Base-by-base conservation (phyloP, 2,797 vertebrate genomes). In the Tragelaphus eurycerus region DNA sequence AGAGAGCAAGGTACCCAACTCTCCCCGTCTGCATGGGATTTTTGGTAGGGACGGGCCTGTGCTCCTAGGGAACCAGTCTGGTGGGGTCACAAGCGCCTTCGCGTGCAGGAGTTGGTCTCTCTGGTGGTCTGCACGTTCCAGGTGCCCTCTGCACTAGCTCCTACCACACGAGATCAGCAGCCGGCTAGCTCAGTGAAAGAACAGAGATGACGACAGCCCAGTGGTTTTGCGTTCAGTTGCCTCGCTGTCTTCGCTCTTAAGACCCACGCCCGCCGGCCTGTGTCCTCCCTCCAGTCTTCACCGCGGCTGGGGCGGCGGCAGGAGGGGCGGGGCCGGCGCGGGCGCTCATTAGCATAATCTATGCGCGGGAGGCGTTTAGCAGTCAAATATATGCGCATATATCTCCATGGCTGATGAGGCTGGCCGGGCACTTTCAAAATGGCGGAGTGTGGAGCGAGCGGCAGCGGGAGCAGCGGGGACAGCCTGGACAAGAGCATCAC, bases 401-500 rank as follows among this genome's bases (percentile, higher is more conserved):
- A 98, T 98, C 98, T 99, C 98, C 98, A 98, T 99, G 71, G 95
- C 76, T 91, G 98, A 99, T 98, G 92, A 98, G 98, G 94, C 89
- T 91, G 29, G 97, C 97, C 98, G 96, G 97, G 98, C 98, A 98
- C 94, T 97, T 98, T 98, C 99, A 99, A 99, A 98, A 99, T 99
- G 99, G 99, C 99, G 99, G 99, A 99, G 98, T 99, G 99, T 98
- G 99, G 98, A 98, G 99, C 98, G 98, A 98, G 98, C 95, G 98
- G 98, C 57, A 98, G 99, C 94, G 98, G 99, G 90, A 98, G 97
- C 97, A 97, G 98, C 92, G 98, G 99, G 96, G 98, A 98, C 97
- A 99, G 99, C 97, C 99, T 99, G 99, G 99, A 99, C 98, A 99
- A 99, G 98, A 99, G 99, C 99, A 99, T 99, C 96, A 99, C 98